These are phyloP conservation scores for Amblyopsis hoosieri DNA, from an alignment of 2,797 vertebrate species.

Conservation along the genomic window DNA sequence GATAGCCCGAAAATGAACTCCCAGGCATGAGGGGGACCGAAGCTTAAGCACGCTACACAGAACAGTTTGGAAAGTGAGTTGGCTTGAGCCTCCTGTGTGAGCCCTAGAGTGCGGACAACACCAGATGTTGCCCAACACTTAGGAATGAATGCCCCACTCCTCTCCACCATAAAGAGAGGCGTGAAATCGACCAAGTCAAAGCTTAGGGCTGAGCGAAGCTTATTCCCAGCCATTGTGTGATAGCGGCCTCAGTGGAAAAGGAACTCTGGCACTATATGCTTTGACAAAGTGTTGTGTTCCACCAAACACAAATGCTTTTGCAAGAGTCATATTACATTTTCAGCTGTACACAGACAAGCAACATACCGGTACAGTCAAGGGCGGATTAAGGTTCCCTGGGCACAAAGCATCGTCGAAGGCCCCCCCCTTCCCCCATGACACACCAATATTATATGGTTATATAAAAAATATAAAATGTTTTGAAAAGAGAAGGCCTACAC, in stretches of 20 bases:
- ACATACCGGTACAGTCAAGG: too few species aligned
- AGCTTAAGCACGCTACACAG: background rate
- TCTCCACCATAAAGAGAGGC: constrained; percentile 41
- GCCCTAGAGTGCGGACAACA: constrained; percentile 27
- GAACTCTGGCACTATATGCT: constrained; percentile 28
- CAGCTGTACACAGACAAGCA: background rate
- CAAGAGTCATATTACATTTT: constrained; percentile 18
- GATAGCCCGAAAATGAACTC: constrained; percentile 34
- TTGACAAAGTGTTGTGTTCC: constrained; percentile 27
- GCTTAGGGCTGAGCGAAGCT: constrained; percentile 39
- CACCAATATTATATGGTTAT: too few species aligned
- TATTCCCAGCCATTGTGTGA: constrained; percentile 43
- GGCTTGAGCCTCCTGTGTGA: constrained; percentile 37
- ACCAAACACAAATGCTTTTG: constrained; percentile 23
- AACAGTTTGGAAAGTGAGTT: constrained; percentile 35
- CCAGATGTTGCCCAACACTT: constrained; percentile 36
- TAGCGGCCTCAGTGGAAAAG: constrained; percentile 21
- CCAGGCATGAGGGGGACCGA: constrained; percentile 22
- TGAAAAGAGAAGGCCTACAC: too few species aligned
- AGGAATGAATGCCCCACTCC: constrained; percentile 35
- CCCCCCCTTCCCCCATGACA: too few species aligned
- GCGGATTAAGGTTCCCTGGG: too few species aligned
- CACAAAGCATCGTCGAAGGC: too few species aligned
- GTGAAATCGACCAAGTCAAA: constrained; percentile 60
- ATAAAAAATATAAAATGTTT: too few species aligned